Evolutionary conservation across 2,888 invertebrate species (phyloP).

Genomic region (Tenthredo notha): DNA sequence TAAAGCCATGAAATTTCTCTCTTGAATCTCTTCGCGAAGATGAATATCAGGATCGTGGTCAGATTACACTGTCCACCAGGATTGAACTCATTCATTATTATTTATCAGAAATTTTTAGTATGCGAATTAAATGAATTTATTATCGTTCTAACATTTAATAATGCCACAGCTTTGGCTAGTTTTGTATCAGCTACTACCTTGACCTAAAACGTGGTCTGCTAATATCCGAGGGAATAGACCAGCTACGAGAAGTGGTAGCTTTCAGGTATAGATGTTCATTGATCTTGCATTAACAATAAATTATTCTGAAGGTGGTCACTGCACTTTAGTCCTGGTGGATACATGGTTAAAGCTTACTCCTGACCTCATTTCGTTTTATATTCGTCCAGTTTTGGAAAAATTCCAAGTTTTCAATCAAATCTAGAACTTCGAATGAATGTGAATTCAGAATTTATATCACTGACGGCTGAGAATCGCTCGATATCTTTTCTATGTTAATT

Average conservation of each 20-base stretch:
- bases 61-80: neutral
- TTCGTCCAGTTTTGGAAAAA: neutral
- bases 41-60: neutral
- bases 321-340: neutral
- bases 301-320: neutral
- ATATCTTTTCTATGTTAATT: neutral
- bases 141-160: neutral
- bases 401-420: neutral
- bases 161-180: neutral
- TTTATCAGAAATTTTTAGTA: neutral
- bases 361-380: neutral
- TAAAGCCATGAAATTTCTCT: neutral
- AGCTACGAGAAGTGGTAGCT: neutral
- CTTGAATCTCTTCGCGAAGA: neutral
- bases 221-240: neutral
- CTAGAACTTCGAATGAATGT: neutral
- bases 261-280: neutral
- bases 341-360: neutral
- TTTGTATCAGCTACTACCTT: neutral
- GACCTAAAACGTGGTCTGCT: neutral
- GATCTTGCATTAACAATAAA: neutral
- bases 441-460: neutral
- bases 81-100: neutral
- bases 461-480: neutral
- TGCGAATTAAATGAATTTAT: neutral